These are phyloP conservation scores for Gephyroberyx darwinii DNA, from an alignment of 2,797 vertebrate species.

Conservation along the genomic window DNA sequence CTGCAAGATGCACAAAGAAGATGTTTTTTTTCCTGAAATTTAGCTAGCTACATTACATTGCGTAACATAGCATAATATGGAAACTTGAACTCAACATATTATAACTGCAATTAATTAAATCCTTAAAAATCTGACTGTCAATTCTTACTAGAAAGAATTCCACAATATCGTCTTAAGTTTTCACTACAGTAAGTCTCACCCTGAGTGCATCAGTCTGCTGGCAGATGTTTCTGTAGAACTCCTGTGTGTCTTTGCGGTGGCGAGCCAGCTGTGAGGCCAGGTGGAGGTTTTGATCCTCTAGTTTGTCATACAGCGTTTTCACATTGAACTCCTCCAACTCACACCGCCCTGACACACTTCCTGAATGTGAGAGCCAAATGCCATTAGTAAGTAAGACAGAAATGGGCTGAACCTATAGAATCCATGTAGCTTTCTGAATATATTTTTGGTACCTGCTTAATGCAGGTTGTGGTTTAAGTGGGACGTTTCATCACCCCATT, in stretches of 20 bases:
- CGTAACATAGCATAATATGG: background rate
- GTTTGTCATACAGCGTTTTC: conserved; percentile 91
- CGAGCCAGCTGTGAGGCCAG: conserved; percentile 89
- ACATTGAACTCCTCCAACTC: conserved; percentile 92
- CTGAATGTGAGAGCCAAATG: conserved; percentile 66
- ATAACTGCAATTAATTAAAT: background rate
- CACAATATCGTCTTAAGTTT: background rate
- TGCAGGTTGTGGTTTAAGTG: background rate
- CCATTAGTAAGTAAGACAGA: conserved; percentile 6
- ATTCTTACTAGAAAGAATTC: background rate
- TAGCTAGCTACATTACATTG: background rate
- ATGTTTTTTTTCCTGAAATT: background rate
- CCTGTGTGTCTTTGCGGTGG: conserved; percentile 85
- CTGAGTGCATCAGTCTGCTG: conserved; percentile 81
- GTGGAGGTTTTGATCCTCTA: conserved; percentile 94
- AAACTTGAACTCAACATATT: background rate
- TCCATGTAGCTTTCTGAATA: background rate
- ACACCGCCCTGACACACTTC: conserved; percentile 26
- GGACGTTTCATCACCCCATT: background rate
- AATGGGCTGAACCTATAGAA: background rate
- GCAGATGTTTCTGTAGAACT: conserved; percentile 87
- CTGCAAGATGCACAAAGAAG: conserved; percentile 65
- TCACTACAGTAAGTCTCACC: conserved; percentile 73
- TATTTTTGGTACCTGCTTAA: background rate
- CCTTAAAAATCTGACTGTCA: background rate